Base-by-base conservation (phyloP, 2,797 vertebrate genomes). In the Masticophis lateralis region DNA sequence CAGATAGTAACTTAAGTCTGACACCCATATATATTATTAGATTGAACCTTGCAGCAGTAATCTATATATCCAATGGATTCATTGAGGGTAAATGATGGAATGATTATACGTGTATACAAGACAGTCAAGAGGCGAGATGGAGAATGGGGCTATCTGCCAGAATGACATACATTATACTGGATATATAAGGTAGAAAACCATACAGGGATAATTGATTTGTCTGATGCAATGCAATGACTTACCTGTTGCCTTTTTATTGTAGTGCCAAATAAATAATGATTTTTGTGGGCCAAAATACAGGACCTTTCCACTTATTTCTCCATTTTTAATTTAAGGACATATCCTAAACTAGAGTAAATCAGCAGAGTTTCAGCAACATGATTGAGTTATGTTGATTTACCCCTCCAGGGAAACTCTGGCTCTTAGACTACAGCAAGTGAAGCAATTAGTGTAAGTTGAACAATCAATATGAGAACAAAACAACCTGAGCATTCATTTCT, bases 31-130 rank as follows among this genome's bases (percentile, higher is more conserved):
- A 6, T 93, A 93, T 93, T 96, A 91, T 94, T 94, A 97, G 88
- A 96, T 95, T 79, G 92, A 97, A 96, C 90, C 94, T 96, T 96
- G 95, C 10, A 93, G 93, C 91, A 97, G 90, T 96, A 96, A 96
- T 95, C 95, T 96, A 94, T 96, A 94, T 66, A 94, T 92, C 93
- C 94, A 95, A 91, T 74, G 95, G 61, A 47, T 96, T 97, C 57
- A 79, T 94, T 96, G 94, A 95, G 94, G 95, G 87, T 86, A 96
- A 96, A 95, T 90, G 86, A 95, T 93, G 91, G 91, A 96, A 96
- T 94, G 57, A 96, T 93, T 93, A 66, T 2, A 37, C 56, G 25
- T 94, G 55, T 92, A 16, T 27, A 92, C 90, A 93, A 94, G 90
- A 94, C 94, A 59, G 43, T 20, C 1, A 37, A 86, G 91, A 74